Conservation (phyloP, 2,888 invertebrate genomes). For the Steinernema carpocapsae region DNA sequence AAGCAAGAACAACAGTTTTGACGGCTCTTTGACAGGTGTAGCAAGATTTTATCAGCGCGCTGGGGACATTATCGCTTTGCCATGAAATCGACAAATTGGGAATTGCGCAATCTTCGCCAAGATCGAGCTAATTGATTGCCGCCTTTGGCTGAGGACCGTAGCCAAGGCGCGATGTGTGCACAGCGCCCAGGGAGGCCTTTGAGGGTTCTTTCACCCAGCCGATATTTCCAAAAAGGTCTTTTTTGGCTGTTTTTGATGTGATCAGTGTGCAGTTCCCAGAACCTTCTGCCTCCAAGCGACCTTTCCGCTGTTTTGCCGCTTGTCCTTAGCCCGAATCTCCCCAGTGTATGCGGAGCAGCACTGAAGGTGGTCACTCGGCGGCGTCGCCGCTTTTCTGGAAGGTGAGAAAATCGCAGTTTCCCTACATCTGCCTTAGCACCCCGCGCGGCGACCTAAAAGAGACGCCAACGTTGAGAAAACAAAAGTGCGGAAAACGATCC, state of each 20-base stretch:
- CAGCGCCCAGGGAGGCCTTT: constrained; percentile 24
- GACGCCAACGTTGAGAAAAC: constrained; percentile 22
- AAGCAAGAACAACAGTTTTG: constrained; percentile 26
- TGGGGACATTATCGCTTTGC: constrained; percentile 26
- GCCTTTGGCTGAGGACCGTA: background rate
- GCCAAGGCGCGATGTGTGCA: background rate
- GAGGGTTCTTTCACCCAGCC: too few species aligned
- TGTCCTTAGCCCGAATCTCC: too few species aligned
- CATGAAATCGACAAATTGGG: constrained; percentile 33
- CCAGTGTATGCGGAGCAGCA: too few species aligned
- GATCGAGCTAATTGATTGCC: constrained; percentile 8
- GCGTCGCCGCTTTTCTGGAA: background rate
- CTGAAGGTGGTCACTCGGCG: background rate
- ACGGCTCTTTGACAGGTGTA: constrained; percentile 7
- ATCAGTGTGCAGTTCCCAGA: too few species aligned
- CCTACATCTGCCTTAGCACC: constrained; percentile 32
- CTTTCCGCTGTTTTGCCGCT: too few species aligned
- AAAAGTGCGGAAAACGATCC: background rate
- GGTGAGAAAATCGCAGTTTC: constrained; percentile 31
- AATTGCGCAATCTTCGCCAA: constrained; percentile 1
- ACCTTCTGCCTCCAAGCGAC: too few species aligned
- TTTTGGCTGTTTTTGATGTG: too few species aligned
- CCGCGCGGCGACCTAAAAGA: constrained; percentile 17
- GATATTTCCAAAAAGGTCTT: too few species aligned
- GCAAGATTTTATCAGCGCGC: constrained; percentile 1